Evolutionary conservation across 1,140 invertebrate species (phyloP).

Genomic region (Drosophila littoralis): DNA sequence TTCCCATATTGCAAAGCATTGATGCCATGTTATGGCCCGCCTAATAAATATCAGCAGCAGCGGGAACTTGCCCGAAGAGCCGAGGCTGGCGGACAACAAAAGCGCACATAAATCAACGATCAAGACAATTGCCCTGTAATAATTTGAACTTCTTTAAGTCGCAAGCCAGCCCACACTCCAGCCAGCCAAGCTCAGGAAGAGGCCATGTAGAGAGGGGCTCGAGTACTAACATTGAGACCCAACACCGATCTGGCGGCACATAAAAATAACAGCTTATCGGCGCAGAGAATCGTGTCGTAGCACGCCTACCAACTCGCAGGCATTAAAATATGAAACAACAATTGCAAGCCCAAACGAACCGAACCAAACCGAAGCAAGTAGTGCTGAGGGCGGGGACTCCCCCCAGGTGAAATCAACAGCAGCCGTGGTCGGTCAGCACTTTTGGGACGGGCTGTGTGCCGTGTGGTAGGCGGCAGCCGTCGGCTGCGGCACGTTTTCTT

Average conservation of each 20-base stretch:
- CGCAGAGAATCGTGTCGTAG: conserved; percentile 73
- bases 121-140: conserved; percentile 81
- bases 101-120: conserved; percentile 80
- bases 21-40: conserved; percentile 26
- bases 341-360: conserved; percentile 44
- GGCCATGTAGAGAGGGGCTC: background rate
- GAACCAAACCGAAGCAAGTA: background rate
- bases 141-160: conserved; percentile 82
- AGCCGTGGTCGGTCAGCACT: conserved; percentile 13
- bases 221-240: conserved; percentile 16
- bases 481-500: conserved; percentile 73
- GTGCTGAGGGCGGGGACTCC: conserved; percentile 12
- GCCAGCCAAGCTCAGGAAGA: conserved; percentile 9
- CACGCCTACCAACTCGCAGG: conserved; percentile 78
- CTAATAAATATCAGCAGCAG: conserved; percentile 70
- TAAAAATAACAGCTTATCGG: conserved; percentile 82
- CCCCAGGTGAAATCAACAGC: conserved; percentile 76
- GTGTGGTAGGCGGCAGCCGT: conserved; percentile 60
- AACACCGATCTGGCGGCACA: conserved; percentile 65
- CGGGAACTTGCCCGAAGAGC: conserved; percentile 58
- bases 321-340: conserved; percentile 83
- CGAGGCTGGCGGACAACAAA: conserved; percentile 62
- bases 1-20: conserved; percentile 61
- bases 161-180: conserved; percentile 69
- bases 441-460: conserved; percentile 34